Evolutionary conservation across 2,888 invertebrate genomes (phyloP).

Genomic region (Syrphus vitripennis): DNA sequence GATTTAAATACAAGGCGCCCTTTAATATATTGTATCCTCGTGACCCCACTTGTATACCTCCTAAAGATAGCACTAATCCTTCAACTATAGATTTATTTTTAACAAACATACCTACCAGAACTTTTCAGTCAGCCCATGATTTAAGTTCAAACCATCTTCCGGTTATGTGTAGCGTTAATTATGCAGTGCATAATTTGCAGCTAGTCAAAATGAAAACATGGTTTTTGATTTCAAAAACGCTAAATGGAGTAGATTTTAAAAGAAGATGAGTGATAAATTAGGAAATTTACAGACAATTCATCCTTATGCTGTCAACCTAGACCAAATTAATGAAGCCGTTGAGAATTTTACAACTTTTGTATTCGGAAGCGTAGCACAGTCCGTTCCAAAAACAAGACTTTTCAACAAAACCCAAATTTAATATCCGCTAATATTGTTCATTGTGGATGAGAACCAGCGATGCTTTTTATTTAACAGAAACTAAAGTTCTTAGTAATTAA

Average conservation of each 20-base stretch:
- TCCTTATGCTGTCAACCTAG: neutral
- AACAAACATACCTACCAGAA: conserved; percentile 26
- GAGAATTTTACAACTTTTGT: neutral
- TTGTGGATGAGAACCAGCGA: neutral
- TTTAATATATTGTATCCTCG: conserved; percentile 9
- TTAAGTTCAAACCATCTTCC: neutral
- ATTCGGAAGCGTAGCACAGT: neutral
- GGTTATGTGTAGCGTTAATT: neutral
- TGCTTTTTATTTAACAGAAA: neutral
- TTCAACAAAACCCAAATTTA: neutral
- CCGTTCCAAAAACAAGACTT: neutral
- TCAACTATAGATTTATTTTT: too few species aligned
- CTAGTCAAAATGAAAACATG: neutral
- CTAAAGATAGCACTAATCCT: too few species aligned
- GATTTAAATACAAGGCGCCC: conserved; percentile 4
- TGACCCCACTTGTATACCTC: neutral
- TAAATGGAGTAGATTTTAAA: conserved; percentile 6
- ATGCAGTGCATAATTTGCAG: too few species aligned
- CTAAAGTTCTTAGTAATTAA: too few species aligned
- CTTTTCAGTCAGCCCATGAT: conserved; percentile 11
- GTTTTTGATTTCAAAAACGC: conserved; percentile 28
- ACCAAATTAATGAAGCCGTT: neutral
- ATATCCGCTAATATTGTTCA: neutral
- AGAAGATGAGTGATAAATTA: neutral
- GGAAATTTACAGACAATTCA: neutral